phyloP scores from a whole-genome alignment of 2,113 vertebrate genomes.

The Ursus arctos region DNA sequence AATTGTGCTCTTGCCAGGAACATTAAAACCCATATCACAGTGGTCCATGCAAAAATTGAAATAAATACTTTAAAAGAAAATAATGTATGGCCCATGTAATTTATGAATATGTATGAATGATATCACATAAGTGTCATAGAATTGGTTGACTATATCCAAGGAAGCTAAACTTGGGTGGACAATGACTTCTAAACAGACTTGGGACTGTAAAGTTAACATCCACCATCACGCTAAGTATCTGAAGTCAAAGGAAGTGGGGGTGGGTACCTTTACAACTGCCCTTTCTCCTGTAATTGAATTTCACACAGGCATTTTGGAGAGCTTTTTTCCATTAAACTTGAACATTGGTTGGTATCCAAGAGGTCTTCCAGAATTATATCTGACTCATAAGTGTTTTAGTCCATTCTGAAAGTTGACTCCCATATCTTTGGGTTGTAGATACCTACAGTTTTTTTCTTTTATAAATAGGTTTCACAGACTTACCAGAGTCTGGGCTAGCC shows the following conservation, averaged over 20 bases:
- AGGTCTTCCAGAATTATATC: background rate
- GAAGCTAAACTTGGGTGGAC: background rate
- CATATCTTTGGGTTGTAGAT: background rate
- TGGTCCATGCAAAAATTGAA: background rate
- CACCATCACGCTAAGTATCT: background rate
- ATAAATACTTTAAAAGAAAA: background rate
- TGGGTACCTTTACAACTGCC: background rate
- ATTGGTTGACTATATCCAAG: background rate
- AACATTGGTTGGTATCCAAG: background rate
- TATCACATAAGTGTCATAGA: background rate
- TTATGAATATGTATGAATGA: background rate
- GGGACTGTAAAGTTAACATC: background rate
- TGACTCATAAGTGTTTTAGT: background rate
- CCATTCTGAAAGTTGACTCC: background rate
- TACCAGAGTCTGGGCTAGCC: background rate
- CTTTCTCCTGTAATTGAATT: background rate
- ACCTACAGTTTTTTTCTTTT: background rate
- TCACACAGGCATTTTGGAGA: background rate
- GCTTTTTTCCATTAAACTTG: background rate
- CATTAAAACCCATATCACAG: background rate
- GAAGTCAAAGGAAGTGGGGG: background rate
- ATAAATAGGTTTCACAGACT: background rate
- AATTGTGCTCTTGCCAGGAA: background rate
- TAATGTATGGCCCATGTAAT: background rate
- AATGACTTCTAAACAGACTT: background rate